Evolutionary conservation across 2,797 vertebrate species (phyloP).

Genomic region (Phoeniculus purpureus): DNA sequence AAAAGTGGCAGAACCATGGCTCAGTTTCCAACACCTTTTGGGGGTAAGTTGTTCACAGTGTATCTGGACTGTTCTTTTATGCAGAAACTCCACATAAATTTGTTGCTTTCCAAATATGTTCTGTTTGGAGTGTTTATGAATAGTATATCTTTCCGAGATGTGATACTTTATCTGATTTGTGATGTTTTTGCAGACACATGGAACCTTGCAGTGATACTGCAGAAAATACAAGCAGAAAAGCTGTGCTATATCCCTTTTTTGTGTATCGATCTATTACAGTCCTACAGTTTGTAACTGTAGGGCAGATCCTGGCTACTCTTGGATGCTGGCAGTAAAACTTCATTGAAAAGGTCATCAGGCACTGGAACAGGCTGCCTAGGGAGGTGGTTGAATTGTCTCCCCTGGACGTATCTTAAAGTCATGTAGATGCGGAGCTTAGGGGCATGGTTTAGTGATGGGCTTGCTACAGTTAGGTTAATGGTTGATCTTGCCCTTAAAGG

Average conservation of each 20-base stretch:
- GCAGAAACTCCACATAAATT: neutral
- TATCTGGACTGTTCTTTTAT: neutral
- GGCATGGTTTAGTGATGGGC: no score
- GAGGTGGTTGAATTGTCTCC: no score
- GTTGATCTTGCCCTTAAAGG: no score
- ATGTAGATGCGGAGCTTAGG: no score
- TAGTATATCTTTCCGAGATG: neutral
- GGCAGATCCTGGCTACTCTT: neutral
- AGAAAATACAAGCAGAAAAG: neutral
- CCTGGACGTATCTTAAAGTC: no score
- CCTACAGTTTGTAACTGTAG: neutral
- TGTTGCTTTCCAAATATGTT: neutral
- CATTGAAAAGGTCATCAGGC: no score
- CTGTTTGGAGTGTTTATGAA: neutral
- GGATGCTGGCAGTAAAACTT: neutral
- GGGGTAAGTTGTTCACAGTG: conserved; percentile 83
- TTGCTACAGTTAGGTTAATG: no score
- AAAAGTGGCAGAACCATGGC: conserved; percentile 92
- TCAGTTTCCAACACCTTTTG: conserved; percentile 95
- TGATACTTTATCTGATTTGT: neutral
- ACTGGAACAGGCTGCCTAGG: no score
- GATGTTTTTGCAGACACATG: neutral
- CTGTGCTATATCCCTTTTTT: neutral
- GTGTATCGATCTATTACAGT: neutral
- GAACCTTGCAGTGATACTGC: neutral